Conservation (phyloP, 2,888 invertebrate species). For the Athalia cordata region DNA sequence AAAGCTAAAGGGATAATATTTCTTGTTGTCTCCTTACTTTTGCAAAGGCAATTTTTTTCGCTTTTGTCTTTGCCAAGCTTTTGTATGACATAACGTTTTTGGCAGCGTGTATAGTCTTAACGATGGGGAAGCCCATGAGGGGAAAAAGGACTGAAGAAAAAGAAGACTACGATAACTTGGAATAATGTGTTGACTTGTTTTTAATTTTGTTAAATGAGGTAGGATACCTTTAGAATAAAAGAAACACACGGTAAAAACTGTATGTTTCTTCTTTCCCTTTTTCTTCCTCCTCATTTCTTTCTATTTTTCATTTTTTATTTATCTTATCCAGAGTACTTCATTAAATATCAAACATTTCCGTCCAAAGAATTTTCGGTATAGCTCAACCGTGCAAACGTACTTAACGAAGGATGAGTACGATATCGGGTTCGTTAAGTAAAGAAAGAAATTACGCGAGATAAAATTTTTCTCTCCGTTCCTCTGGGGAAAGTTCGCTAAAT, state of each 20-base stretch:
- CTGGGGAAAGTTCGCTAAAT: background rate
- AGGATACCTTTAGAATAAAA: slow-evolving; percentile 14
- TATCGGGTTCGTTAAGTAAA: slow-evolving; percentile 37
- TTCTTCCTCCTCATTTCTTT: background rate
- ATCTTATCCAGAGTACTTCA: slow-evolving; percentile 27
- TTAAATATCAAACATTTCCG: slow-evolving; percentile 29
- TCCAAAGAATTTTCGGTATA: slow-evolving; percentile 16
- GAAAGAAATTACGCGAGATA: slow-evolving; percentile 34
- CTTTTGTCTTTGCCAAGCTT: slow-evolving; percentile 5
- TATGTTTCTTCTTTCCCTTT: background rate
- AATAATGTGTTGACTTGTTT: slow-evolving; percentile 47
- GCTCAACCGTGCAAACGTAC: slow-evolving; percentile 22
- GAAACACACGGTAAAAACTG: background rate
- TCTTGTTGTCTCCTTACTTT: slow-evolving; percentile 45
- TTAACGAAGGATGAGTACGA: slow-evolving; percentile 40
- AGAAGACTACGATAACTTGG: slow-evolving; percentile 39
- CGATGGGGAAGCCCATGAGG: background rate
- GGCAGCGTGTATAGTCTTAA: background rate
- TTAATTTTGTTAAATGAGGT: slow-evolving; percentile 37
- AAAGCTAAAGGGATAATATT: slow-evolving; percentile 53
- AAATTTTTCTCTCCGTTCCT: slow-evolving; percentile 10
- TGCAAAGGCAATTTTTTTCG: slow-evolving; percentile 30
- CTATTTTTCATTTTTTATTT: slow-evolving; percentile 6
- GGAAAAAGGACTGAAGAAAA: background rate
- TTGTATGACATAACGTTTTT: background rate